These are phyloP conservation scores for Stichodactyla helianthus DNA, from an alignment of 64 coral and sea anemone genomes.

Conservation along the genomic window DNA sequence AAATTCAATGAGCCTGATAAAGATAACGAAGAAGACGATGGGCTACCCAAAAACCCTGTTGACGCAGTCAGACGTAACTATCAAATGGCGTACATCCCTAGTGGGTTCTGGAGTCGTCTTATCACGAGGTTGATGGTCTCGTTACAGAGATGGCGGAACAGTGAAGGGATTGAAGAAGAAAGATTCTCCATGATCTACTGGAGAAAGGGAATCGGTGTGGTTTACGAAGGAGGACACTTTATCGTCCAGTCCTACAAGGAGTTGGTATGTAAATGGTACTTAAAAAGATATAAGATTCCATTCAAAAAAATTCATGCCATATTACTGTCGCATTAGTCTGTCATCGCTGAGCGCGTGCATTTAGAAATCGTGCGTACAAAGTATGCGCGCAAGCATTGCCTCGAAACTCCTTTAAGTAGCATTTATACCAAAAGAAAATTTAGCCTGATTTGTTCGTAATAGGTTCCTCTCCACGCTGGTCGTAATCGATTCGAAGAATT, in stretches of 20 bases:
- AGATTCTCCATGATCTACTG: slow-evolving; percentile 89
- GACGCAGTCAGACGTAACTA: slow-evolving; percentile 51
- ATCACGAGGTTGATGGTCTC: slow-evolving; percentile 95
- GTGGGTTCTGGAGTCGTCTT: slow-evolving; percentile 97
- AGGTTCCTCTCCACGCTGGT: slow-evolving; percentile 51
- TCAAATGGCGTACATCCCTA: slow-evolving; percentile 90
- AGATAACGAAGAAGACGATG: neutral
- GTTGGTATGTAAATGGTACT: slow-evolving; percentile 31
- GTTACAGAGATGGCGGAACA: slow-evolving; percentile 73
- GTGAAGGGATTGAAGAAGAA: slow-evolving; percentile 80
- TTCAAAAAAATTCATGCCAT: too few species aligned
- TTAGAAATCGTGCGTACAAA: too few species aligned
- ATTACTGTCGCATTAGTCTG: too few species aligned
- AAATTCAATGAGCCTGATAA: neutral
- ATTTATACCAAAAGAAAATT: neutral
- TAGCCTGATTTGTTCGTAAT: neutral
- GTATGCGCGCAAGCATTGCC: too few species aligned
- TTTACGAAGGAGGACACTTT: slow-evolving; percentile 91
- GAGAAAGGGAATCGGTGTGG: slow-evolving; percentile 92
- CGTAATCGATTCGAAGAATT: slow-evolving; percentile 63
- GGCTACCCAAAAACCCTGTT: neutral
- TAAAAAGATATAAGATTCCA: too few species aligned
- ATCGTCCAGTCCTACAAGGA: slow-evolving; percentile 84
- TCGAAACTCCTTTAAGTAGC: too few species aligned
- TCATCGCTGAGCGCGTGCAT: too few species aligned